Evolutionary conservation across 2,797 vertebrate genomes (phyloP).

Genomic region (Holocentrus rufus): DNA sequence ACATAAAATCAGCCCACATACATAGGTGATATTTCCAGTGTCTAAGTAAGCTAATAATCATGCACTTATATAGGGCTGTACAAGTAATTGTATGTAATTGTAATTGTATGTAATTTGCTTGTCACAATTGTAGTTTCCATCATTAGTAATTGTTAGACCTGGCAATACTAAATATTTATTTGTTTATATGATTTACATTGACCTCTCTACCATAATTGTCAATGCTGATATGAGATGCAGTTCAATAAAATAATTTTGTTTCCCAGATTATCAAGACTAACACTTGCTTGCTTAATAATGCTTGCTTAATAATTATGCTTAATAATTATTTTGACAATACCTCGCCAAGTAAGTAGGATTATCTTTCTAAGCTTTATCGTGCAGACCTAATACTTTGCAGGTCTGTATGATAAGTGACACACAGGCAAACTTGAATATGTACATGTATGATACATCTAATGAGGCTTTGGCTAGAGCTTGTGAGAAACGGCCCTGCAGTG

Average conservation of each 20-base stretch:
- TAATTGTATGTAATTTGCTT: neutral
- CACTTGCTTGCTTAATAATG: neutral
- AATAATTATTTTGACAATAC: neutral
- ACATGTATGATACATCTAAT: neutral
- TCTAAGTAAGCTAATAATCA: no score
- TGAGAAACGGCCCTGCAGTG: conserved; percentile 9
- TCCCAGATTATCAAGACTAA: no score
- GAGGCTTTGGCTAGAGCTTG: conserved; percentile 1
- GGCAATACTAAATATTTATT: neutral
- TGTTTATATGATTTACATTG: neutral
- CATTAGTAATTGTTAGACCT: neutral
- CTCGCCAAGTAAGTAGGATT: neutral
- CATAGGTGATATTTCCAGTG: neutral
- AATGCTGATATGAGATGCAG: no score
- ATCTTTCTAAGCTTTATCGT: conserved; percentile 2
- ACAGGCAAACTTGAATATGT: conserved; percentile 1
- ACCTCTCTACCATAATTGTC: neutral
- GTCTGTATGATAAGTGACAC: conserved; percentile 30
- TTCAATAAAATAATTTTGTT: no score
- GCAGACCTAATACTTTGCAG: neutral
- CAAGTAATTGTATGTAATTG: neutral
- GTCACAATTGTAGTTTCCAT: neutral
- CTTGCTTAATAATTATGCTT: conserved; percentile 7
- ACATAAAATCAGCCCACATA: conserved; percentile 6
- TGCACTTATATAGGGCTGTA: conserved; percentile 1